Evolutionary conservation across 2,113 vertebrate genomes (phyloP).

Genomic region (Thomomys bottae): DNA sequence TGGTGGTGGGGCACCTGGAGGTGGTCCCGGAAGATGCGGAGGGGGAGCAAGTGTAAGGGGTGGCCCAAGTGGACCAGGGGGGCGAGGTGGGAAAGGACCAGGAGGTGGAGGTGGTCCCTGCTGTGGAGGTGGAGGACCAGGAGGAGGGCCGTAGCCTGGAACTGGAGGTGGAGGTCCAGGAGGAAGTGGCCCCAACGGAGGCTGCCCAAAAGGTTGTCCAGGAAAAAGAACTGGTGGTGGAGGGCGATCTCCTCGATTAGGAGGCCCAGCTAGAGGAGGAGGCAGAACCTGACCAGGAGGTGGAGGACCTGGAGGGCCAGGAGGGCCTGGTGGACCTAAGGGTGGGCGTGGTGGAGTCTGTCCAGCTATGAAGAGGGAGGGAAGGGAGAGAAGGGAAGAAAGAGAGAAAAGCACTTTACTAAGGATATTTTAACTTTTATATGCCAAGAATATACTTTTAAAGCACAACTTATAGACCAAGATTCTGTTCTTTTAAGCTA

Average conservation of each 20-base stretch:
- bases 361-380: conserved; percentile 86
- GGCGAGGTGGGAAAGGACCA: conserved; percentile 95
- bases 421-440: conserved; percentile 51
- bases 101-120: conserved; percentile 96
- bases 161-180: conserved; percentile 98
- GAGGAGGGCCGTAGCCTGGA: conserved; percentile 94
- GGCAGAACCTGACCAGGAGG: conserved; percentile 97
- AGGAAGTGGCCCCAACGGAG: conserved; percentile 95
- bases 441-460: conserved; percentile 71
- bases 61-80: conserved; percentile 95
- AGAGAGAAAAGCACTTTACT: conserved; percentile 59
- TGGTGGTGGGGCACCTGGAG: conserved; percentile 96
- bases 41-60: conserved; percentile 96
- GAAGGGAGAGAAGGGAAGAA: too few species aligned
- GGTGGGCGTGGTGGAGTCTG: conserved; percentile 97
- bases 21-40: conserved; percentile 97
- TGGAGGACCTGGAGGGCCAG: conserved; percentile 95
- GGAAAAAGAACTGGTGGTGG: conserved; percentile 98
- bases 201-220: conserved; percentile 97
- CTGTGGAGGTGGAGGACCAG: conserved; percentile 96
- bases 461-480: conserved; percentile 69
- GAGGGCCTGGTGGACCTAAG: conserved; percentile 95
- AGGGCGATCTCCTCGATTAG: conserved; percentile 96
- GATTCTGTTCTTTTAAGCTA: conserved; percentile 69
- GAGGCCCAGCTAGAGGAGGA: conserved; percentile 94